Evolutionary conservation across 2,797 vertebrate species (phyloP).

Genomic region (Buphagus erythrorhynchus): DNA sequence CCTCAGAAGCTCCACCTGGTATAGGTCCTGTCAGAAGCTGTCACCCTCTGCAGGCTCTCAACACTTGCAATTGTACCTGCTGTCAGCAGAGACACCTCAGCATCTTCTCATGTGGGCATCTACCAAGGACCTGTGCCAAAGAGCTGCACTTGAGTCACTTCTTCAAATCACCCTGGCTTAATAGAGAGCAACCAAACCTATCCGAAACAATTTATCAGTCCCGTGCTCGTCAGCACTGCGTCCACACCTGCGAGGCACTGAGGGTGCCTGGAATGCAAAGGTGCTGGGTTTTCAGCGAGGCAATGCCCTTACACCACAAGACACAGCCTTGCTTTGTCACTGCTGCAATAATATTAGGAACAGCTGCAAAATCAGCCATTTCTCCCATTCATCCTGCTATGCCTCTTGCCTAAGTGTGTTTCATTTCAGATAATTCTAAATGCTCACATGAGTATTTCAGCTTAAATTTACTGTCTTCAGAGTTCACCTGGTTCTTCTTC

Average conservation of each 20-base stretch:
- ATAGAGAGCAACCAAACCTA: neutral
- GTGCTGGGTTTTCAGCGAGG: neutral
- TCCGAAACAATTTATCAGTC: accelerated
- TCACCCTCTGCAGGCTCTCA: neutral
- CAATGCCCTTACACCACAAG: neutral
- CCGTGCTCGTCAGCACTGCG: accelerated
- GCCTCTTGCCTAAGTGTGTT: neutral
- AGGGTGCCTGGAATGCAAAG: neutral
- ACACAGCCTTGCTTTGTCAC: neutral
- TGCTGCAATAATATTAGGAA: neutral
- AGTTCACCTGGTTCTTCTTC: neutral
- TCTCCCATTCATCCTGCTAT: neutral
- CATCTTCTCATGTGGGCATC: neutral
- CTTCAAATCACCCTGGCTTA: neutral
- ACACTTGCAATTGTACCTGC: neutral
- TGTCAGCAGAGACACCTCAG: neutral
- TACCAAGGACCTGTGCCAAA: neutral
- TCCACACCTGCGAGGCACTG: neutral
- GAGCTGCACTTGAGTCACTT: neutral
- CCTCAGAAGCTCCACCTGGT: accelerated
- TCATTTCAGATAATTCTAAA: neutral
- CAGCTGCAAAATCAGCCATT: neutral
- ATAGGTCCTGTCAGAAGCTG: neutral
- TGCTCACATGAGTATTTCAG: neutral
- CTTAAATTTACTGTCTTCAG: neutral